Evolutionary conservation across 2,888 invertebrate species (phyloP), one percentile per base, ranked within the genome.

Genomic region (Mythimna ferrago): DNA sequence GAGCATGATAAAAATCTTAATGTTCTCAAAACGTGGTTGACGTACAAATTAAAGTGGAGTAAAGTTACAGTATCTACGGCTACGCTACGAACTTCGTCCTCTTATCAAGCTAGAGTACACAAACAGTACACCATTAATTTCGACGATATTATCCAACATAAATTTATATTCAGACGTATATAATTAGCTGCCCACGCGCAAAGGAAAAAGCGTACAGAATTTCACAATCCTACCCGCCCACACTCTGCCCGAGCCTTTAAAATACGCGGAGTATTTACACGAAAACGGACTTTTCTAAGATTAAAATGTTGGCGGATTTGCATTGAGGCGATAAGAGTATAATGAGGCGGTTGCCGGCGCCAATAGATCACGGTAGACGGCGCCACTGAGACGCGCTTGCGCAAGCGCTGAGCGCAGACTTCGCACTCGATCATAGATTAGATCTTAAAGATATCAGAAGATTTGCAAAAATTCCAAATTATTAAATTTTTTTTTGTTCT

Each of bases 341-440:
- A 93, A 93, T 91, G 92, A 94, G 89, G 87, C 86, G 82, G 84
- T 86, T 77, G 85, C 87, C 89, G 92, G 94, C 93, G 93, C 92
- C 94, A 86, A 88, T 93, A 93, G 93, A 94, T 93, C 94, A 93
- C 94, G 89, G 86, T 93, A 94, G 94, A 94, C 93, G 95, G 94
- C 95, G 95, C 95, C 95, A 90, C 85, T 68, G 86, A 80, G 90
- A 75, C 89, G 89, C 83, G 84, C 81, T 93, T 94, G 91, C 93
- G 93, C 90, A 93, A 94, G 79, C 86, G 77, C 83, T 80, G 89
- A 84, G 85, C 89, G 75, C 86, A 74, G 74, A 81, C 85, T 83
- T 88, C 82, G 89, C 88, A 83, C 65, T 76, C 83, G 84, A 86
- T 85, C 88, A 88, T 76, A 89, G 89, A 89, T 89, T 83, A 88